Base-by-base conservation (phyloP, 2,113 vertebrate genomes). In the zebrafish (Danio rerio) region DNA sequence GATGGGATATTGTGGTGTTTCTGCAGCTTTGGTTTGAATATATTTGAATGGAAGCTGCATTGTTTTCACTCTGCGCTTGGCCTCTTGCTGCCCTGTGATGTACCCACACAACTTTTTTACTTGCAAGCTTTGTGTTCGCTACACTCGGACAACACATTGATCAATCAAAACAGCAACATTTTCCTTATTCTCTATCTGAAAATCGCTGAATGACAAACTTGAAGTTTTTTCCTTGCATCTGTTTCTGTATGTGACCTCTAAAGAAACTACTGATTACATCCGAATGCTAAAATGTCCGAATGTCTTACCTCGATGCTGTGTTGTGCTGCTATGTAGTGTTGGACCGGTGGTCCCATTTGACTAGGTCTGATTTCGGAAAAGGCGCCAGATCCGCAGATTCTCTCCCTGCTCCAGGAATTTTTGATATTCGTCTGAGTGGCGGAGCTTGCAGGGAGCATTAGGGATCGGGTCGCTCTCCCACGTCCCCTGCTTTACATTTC, bases 401-500 rank as follows among this genome's bases (percentile, higher is more conserved):
- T 86, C 79, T 81, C 69, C 68, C 74, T 86, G 79, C 79, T 79
- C 55, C 58, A 76, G 20, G 61, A 86, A 84, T 84, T 66, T 31
- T n/a, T 45, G 65, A 81, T 83, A 86, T 72, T 74, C 71, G 78
- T 55, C 82, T 55, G 76, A 85, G 63, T 73, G 78, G 66, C 43
- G 81, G 53, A 83, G 78, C 80, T 76, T 20, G 43, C 59, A 55
- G 47, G n/a, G 79, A 68, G 79, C 56, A 75, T 66, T 72, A 87
- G 78, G 77, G 81, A 62, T 42, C 59, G n/a, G 65, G 81, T 82
- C 83, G 86, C 91, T 87, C 88, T 85, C 79, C 66, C 80, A 76
- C 72, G 62, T 79, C 83, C 9, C 73, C 90, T 94, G 89, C 84
- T 95, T 95, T 95, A 94, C 92, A 94, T 94, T 90, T 86, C 93